phyloP scores from a whole-genome alignment of 2,888 invertebrate genomes.

The Eurois occulta region DNA sequence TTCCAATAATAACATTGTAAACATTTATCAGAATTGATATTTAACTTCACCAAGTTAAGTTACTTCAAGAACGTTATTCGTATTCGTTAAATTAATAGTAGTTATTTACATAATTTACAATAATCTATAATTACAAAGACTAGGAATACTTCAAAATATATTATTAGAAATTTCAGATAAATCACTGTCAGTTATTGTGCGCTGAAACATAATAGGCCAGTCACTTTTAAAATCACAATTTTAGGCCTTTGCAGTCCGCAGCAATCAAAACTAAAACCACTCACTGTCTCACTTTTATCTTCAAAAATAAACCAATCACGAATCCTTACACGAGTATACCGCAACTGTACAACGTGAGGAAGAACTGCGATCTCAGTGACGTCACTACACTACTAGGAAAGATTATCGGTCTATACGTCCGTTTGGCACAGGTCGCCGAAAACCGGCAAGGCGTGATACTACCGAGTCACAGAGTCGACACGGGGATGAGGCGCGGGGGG shows the following conservation, averaged over 20 bases:
- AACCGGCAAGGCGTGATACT: constrained; percentile 89
- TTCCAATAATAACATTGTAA: constrained; percentile 84
- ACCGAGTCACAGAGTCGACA: constrained; percentile 87
- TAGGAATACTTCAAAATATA: constrained; percentile 81
- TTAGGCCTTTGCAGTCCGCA: constrained; percentile 56
- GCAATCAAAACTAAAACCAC: constrained; percentile 55
- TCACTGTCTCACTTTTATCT: constrained; percentile 56
- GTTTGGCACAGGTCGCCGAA: constrained; percentile 90
- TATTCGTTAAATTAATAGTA: constrained; percentile 64
- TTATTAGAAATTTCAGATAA: constrained; percentile 71
- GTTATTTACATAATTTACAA: constrained; percentile 84
- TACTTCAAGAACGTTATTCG: constrained; percentile 62
- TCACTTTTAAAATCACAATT: constrained; percentile 55
- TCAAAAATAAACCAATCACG: constrained; percentile 49
- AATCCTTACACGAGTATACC: constrained; percentile 64
- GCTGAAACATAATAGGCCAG: constrained; percentile 68
- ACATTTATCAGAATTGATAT: constrained; percentile 81
- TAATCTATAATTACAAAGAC: constrained; percentile 81
- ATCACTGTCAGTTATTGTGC: constrained; percentile 67
- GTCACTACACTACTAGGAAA: constrained; percentile 79
- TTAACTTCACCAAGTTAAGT: constrained; percentile 71
- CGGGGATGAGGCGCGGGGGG: constrained; percentile 86
- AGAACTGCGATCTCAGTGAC: constrained; percentile 81
- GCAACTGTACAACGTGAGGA: constrained; percentile 75
- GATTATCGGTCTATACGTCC: constrained; percentile 84